Conservation (phyloP, 35 echinoderm and acorn worm genomes). For the Heliocidaris tuberculata region DNA sequence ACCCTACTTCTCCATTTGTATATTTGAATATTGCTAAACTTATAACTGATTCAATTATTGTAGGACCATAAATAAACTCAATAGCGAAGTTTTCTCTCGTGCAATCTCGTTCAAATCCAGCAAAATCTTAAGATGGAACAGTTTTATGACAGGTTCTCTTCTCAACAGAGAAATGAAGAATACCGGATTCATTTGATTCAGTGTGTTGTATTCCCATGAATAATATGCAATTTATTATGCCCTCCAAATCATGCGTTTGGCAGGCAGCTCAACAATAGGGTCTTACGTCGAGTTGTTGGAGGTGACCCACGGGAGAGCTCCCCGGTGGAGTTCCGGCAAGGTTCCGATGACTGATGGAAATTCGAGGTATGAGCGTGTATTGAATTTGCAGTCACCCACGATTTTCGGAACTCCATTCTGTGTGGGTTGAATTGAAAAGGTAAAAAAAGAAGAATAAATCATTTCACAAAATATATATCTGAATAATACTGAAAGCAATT, state of each 20-base stretch:
- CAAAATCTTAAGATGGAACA: neutral
- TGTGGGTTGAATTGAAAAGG: neutral
- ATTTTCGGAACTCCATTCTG: neutral
- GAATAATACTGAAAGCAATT: neutral
- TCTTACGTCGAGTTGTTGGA: neutral
- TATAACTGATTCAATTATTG: too few species aligned
- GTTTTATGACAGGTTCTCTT: neutral
- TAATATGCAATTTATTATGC: neutral
- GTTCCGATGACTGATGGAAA: conserved; percentile 16
- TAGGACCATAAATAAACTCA: too few species aligned
- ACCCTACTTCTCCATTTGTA: too few species aligned
- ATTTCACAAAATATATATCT: neutral
- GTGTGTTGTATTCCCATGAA: neutral
- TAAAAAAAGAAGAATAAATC: neutral
- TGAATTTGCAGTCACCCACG: neutral
- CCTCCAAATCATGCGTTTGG: neutral
- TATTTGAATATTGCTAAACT: too few species aligned
- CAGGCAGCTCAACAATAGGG: neutral
- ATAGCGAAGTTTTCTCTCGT: neutral
- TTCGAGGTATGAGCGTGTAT: neutral
- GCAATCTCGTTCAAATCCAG: neutral
- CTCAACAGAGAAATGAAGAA: neutral
- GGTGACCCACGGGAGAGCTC: neutral
- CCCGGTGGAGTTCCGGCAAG: neutral
- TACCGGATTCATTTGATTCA: neutral